Evolutionary conservation across 2,888 invertebrate species (phyloP).

Genomic region (Geophilus truncorum): DNA sequence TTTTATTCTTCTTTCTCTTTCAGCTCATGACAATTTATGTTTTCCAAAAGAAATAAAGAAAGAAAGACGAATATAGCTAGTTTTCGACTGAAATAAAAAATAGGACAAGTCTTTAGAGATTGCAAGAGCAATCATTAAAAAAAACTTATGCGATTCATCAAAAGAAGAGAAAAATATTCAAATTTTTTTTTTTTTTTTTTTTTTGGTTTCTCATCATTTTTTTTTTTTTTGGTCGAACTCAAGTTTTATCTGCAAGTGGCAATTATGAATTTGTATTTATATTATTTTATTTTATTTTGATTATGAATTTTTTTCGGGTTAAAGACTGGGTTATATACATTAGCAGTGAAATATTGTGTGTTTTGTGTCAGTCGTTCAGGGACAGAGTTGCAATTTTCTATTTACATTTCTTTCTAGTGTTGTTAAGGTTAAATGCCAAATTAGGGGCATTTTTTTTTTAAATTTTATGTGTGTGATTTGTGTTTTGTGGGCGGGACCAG

Average conservation of each 20-base stretch:
- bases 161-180: background rate
- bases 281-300: too few relatives aligned
- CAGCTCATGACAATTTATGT: background rate
- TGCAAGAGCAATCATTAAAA: too few relatives aligned
- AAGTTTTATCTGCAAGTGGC: too few relatives aligned
- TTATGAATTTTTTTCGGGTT: too few relatives aligned
- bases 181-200: too few relatives aligned
- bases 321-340: too few relatives aligned
- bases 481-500: background rate
- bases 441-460: background rate
- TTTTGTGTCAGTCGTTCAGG: background rate
- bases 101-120: background rate
- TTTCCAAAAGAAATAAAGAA: background rate
- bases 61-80: background rate
- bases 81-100: background rate
- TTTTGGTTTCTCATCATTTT: too few relatives aligned
- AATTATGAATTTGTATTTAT: too few relatives aligned
- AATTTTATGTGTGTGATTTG: background rate
- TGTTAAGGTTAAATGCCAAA: background rate
- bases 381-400: background rate
- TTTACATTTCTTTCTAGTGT: background rate
- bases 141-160: background rate
- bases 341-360: background rate
- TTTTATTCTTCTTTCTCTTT: background rate
- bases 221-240: too few relatives aligned